Conservation (phyloP, 2,113 vertebrate species). For the Xiphophorus maculatus region DNA sequence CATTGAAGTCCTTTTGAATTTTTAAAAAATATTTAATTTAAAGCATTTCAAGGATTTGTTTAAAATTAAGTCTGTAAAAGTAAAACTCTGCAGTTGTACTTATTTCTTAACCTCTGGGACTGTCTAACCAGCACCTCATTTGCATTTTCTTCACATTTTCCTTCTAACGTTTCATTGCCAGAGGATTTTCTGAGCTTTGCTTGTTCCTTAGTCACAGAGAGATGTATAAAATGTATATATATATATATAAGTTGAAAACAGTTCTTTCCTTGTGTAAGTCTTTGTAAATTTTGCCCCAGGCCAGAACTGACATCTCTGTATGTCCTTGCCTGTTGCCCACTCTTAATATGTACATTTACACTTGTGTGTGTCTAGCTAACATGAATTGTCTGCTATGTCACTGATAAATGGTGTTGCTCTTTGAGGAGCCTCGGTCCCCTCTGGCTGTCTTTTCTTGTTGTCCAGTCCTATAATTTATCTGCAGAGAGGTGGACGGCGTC, state of each 20-base stretch:
- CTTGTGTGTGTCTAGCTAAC: constrained; percentile 44
- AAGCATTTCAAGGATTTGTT: constrained; percentile 3
- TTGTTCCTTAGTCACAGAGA: not conserved
- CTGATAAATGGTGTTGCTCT: constrained; percentile 74
- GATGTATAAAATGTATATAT: not conserved
- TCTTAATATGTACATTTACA: constrained; percentile 4
- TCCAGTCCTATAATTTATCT: constrained; percentile 71
- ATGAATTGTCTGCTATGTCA: constrained; percentile 62
- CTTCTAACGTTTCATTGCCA: not conserved
- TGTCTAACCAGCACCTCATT: constrained; percentile 29
- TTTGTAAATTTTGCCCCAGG: constrained; percentile 7
- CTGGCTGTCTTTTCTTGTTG: constrained; percentile 63
- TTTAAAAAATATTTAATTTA: not conserved
- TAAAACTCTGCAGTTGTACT: not conserved
- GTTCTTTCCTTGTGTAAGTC: not conserved
- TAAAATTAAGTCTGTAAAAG: constrained; percentile 12
- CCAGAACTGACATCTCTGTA: constrained; percentile 16
- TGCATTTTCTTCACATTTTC: not conserved
- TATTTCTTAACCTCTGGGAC: not conserved
- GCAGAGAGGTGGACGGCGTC: constrained; percentile 38
- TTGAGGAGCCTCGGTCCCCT: constrained; percentile 58
- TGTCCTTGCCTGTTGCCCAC: constrained; percentile 22
- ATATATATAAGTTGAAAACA: constrained; percentile 5
- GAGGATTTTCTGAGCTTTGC: constrained; percentile 7
- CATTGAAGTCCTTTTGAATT: not conserved